Percentiles rank a stretch among this genome's conserved stretches.
These are phyloP conservation scores for Euplexia lucipara DNA, from an alignment of 2,888 invertebrate species.

Conservation along the genomic window DNA sequence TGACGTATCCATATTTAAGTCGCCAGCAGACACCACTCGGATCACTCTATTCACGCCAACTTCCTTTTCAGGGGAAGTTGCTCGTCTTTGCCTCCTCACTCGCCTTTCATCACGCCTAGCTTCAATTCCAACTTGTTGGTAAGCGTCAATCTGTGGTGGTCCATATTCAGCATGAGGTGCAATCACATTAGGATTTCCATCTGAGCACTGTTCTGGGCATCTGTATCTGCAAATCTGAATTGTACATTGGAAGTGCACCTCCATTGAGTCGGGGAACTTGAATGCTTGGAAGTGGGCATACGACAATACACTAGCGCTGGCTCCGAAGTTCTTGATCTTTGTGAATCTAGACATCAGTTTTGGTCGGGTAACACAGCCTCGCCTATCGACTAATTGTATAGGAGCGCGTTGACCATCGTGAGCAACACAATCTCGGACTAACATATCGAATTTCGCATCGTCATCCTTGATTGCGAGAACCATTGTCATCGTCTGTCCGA, in stretches of 20 bases:
- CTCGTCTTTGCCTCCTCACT: constrained; percentile 92
- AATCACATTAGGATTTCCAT: constrained; percentile 88
- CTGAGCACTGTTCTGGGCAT: constrained; percentile 98
- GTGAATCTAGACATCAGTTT: constrained; percentile 98
- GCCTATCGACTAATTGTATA: constrained; percentile 97
- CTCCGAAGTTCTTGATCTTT: constrained; percentile 98
- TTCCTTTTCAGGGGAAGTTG: constrained; percentile 93
- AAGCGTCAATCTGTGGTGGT: constrained; percentile 91
- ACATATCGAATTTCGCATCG: constrained; percentile 98
- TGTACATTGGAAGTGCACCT: constrained; percentile 98
- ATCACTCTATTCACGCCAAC: constrained; percentile 97
- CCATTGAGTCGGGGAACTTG: constrained; percentile 99
- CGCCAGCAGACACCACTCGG: constrained; percentile 97
- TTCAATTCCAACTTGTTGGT: constrained; percentile 91
- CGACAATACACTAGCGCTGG: constrained; percentile 97
- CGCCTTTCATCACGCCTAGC: constrained; percentile 94
- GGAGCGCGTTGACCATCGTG: constrained; percentile 98
- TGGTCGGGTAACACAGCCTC: constrained; percentile 97
- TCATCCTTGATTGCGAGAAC: constrained; percentile 98
- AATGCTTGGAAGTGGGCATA: constrained; percentile 99
- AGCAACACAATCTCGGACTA: constrained; percentile 98
- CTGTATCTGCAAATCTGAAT: constrained; percentile 98
- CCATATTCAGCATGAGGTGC: constrained; percentile 93
- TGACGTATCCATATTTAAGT: constrained; percentile 95
- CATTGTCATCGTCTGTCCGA: constrained; percentile 99